A percentile compares a stretch with the other conserved stretches of the same genome.
phyloP scores from a whole-genome alignment of 2,113 vertebrate species.

The Ptilorrhoa leucosticta region DNA sequence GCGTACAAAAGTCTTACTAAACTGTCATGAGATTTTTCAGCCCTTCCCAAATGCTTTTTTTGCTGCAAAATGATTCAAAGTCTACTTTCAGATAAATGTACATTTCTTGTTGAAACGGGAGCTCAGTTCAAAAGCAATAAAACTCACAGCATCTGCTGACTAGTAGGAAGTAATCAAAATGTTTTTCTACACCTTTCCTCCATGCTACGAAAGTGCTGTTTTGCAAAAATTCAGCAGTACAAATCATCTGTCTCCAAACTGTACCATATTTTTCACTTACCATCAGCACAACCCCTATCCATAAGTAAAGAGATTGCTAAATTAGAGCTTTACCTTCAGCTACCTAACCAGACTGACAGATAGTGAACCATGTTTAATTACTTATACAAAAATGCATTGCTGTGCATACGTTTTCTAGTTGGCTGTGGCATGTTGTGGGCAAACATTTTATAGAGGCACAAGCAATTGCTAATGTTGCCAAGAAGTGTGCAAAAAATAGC shows the following conservation, averaged over 20 bases:
- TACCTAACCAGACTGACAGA: not conserved
- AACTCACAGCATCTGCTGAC: not conserved
- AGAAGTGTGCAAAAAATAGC: not conserved
- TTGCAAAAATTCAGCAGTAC: not conserved
- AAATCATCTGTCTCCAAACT: not conserved
- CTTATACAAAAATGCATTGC: not conserved
- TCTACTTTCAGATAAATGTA: not conserved
- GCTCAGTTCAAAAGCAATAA: not conserved
- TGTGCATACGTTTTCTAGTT: not conserved
- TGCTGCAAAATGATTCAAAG: not conserved
- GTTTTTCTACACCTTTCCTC: not conserved
- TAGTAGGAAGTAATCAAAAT: not conserved
- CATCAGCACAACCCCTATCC: not conserved
- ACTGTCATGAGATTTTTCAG: not conserved
- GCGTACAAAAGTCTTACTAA: not conserved
- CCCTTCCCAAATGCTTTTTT: not conserved
- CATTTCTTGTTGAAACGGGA: not conserved
- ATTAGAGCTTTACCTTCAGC: not conserved
- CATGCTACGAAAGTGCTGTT: not conserved
- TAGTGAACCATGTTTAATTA: not conserved
- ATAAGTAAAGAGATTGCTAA: not conserved
- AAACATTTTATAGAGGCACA: not conserved
- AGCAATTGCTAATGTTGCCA: not conserved
- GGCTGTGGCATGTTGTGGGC: not conserved
- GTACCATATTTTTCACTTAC: not conserved